phyloP scores from a whole-genome alignment of 2,113 vertebrate genomes.

The Pseudorasbora parva region DNA sequence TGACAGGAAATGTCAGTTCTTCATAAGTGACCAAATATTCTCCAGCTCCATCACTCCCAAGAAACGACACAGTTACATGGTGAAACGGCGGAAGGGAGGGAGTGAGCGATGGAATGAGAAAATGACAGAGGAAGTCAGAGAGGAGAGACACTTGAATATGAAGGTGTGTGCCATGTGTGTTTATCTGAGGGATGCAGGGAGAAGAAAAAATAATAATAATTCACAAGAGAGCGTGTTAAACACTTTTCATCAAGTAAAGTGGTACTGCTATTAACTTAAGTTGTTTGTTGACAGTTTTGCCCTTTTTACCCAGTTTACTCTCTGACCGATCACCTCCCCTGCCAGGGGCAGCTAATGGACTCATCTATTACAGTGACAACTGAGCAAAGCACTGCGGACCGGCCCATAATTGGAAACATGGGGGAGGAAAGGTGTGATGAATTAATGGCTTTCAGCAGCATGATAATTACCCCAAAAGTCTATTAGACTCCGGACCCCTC shows the following conservation, averaged over 20 bases:
- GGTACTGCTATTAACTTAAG: slow-evolving; percentile 37
- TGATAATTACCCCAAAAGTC: slow-evolving; percentile 51
- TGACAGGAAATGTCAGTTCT: slow-evolving; percentile 48
- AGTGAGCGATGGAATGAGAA: not conserved
- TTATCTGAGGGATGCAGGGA: not conserved
- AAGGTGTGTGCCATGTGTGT: not conserved
- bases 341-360: slow-evolving; percentile 59
- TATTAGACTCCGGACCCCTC: slow-evolving; percentile 17
- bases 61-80: not conserved
- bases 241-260: slow-evolving; percentile 49
- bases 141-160: not conserved
- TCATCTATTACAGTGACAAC: slow-evolving; percentile 63
- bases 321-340: slow-evolving; percentile 56
- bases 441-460: slow-evolving; percentile 37
- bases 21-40: slow-evolving; percentile 38
- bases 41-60: slow-evolving; percentile 5
- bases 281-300: slow-evolving; percentile 39
- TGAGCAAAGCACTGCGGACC: slow-evolving; percentile 10
- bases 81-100: not conserved
- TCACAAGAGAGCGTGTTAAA: not conserved
- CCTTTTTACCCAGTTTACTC: slow-evolving; percentile 52
- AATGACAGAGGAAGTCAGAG: not conserved
- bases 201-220: not conserved
- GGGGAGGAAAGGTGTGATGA: slow-evolving; percentile 29
- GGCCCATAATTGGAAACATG: not conserved